Evolutionary conservation across 2,113 vertebrate species (phyloP).

Genomic region (Oenanthe oenanthe): DNA sequence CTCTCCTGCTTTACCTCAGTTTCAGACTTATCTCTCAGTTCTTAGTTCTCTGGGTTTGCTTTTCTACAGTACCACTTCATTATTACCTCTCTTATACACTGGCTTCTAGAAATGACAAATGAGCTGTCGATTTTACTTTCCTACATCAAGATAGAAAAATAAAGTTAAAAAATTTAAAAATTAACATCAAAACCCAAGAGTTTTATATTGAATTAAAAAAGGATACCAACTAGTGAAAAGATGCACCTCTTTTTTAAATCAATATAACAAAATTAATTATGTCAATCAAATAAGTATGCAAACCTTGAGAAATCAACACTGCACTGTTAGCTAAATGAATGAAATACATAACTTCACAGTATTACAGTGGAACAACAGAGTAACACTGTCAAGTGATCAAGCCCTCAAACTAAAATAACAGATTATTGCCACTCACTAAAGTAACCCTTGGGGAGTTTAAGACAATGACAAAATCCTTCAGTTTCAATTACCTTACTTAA

Average conservation of each 20-base stretch:
- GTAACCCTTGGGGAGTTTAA: background rate
- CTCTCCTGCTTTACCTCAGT: background rate
- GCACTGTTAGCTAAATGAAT: background rate
- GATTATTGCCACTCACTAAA: background rate
- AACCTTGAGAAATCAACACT: background rate
- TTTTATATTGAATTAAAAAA: background rate
- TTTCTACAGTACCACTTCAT: background rate
- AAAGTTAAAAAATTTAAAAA: accelerated
- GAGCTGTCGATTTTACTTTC: background rate
- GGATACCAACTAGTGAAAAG: background rate
- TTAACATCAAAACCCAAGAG: background rate
- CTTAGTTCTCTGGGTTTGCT: background rate
- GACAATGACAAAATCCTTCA: background rate
- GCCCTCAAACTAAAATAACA: background rate
- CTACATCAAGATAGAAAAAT: background rate
- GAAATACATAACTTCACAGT: background rate
- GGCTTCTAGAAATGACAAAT: background rate
- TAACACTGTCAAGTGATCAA: background rate
- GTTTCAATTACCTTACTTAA: background rate
- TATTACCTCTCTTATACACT: background rate
- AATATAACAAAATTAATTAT: background rate
- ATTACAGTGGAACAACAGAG: background rate
- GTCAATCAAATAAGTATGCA: background rate
- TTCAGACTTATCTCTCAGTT: background rate
- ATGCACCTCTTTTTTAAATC: background rate